Conservation (phyloP, 2,113 vertebrate species). For the Antechinus stuartii region DNA sequence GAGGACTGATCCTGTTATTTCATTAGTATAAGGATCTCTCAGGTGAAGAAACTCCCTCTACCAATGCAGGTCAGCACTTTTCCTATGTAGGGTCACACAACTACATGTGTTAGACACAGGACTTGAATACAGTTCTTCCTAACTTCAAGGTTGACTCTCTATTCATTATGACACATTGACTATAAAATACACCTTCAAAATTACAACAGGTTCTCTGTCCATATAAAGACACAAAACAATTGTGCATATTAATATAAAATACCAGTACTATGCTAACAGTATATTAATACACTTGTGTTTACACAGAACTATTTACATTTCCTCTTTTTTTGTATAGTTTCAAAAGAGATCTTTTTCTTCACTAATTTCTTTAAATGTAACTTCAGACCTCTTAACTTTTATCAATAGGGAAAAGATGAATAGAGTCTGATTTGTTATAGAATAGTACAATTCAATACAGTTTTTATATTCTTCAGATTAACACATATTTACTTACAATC, state of each 20-base stretch:
- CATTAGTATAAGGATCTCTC: neutral
- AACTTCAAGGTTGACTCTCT: too few species aligned
- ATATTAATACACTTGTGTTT: neutral
- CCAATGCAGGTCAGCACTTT: neutral
- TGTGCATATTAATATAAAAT: neutral
- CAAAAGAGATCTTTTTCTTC: neutral
- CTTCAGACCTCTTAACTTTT: neutral
- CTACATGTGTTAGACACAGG: neutral
- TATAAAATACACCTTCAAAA: conserved; percentile 10
- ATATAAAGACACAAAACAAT: conserved; percentile 11
- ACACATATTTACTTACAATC: neutral
- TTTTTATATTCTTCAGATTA: neutral
- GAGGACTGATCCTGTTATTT: neutral
- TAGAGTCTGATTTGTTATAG: neutral
- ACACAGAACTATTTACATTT: conserved; percentile 12
- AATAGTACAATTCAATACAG: neutral
- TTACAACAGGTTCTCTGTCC: neutral
- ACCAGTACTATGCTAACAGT: neutral
- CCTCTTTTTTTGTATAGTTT: conserved; percentile 47
- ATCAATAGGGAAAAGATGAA: conserved; percentile 12
- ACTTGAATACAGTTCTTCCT: neutral
- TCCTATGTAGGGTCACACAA: neutral
- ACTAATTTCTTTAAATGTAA: conserved; percentile 43
- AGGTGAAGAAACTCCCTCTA: neutral
- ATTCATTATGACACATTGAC: neutral